phyloP scores from a whole-genome alignment of 2,113 vertebrate species.

The Hemicordylus capensis region DNA sequence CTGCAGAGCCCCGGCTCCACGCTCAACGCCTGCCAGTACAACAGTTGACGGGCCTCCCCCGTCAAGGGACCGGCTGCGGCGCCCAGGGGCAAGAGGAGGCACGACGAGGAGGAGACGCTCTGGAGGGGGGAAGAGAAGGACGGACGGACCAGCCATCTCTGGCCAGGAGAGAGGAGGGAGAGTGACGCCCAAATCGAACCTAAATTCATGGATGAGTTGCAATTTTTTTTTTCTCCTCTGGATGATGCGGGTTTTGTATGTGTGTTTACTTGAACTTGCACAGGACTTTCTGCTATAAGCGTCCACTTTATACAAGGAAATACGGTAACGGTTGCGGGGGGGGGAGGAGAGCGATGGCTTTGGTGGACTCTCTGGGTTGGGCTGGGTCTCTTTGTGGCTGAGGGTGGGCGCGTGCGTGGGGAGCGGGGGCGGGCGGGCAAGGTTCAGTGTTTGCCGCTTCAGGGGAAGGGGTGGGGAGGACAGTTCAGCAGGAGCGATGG shows the following conservation, averaged over 20 bases:
- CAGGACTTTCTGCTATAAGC: constrained; percentile 72
- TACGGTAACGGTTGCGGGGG: constrained; percentile 13
- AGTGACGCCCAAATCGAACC: constrained; percentile 73
- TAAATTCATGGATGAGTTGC: constrained; percentile 86
- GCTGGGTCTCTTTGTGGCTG: not conserved
- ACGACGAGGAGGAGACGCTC: too few relatives aligned
- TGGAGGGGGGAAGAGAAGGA: not conserved
- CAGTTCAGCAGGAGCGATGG: constrained; percentile 24
- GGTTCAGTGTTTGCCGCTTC: constrained; percentile 66
- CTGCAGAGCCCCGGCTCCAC: constrained; percentile 92
- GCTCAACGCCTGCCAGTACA: constrained; percentile 98
- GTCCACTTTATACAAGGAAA: constrained; percentile 69
- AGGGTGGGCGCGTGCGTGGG: not conserved
- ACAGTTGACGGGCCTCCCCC: constrained; percentile 85
- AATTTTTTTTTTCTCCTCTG: constrained; percentile 77
- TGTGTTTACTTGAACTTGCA: constrained; percentile 88
- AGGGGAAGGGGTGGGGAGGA: constrained; percentile 20
- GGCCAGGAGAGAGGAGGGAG: constrained; percentile 16
- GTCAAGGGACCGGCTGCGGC: not conserved
- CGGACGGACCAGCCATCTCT: not conserved
- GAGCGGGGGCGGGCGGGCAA: constrained; percentile 45
- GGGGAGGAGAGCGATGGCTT: not conserved
- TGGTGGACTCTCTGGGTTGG: not conserved
- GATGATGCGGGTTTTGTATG: constrained; percentile 88
- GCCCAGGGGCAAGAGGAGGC: not conserved